Percentiles rank a stretch among this genome's conserved stretches.
These are phyloP conservation scores for Meiosimyza platycephala DNA, from an alignment of 2,888 invertebrate genomes.

Conservation along the genomic window DNA sequence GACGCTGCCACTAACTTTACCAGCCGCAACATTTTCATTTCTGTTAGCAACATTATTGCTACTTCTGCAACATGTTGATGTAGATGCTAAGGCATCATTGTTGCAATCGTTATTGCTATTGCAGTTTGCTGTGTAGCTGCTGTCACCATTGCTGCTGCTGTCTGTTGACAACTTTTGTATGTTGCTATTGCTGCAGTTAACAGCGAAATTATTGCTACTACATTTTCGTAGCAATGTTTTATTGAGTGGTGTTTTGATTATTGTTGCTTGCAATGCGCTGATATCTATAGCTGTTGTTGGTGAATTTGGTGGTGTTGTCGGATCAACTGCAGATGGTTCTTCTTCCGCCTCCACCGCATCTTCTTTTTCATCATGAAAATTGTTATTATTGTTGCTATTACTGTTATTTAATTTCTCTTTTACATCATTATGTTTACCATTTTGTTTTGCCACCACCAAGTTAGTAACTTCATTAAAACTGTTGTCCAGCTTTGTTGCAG, in stretches of 20 bases:
- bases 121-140: background rate
- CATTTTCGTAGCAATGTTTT: slow-evolving; percentile 60
- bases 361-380: slow-evolving; percentile 36
- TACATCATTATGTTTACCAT: slow-evolving; percentile 46
- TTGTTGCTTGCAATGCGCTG: slow-evolving; percentile 44
- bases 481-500: slow-evolving; percentile 26
- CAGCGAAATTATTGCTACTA: slow-evolving; percentile 23
- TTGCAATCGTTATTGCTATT: slow-evolving; percentile 24
- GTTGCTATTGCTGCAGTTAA: no score
- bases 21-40: slow-evolving; percentile 21
- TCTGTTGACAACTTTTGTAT: background rate
- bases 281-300: background rate
- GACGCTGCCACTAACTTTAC: slow-evolving; percentile 9
- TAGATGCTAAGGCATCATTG: slow-evolving; percentile 41
- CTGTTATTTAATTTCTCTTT: slow-evolving; percentile 30
- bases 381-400: slow-evolving; percentile 38
- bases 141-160: background rate
- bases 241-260: slow-evolving; percentile 58
- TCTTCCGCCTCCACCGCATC: slow-evolving; percentile 16
- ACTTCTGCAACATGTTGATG: slow-evolving; percentile 45
- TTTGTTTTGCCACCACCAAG: slow-evolving; percentile 42
- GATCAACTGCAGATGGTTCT: slow-evolving; percentile 16
- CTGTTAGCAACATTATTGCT: slow-evolving; percentile 33
- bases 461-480: background rate
- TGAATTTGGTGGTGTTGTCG: slow-evolving; percentile 13